These are phyloP conservation scores for Bagarius yarrelli DNA, from an alignment of 2,113 vertebrate genomes.

Conservation along the genomic window DNA sequence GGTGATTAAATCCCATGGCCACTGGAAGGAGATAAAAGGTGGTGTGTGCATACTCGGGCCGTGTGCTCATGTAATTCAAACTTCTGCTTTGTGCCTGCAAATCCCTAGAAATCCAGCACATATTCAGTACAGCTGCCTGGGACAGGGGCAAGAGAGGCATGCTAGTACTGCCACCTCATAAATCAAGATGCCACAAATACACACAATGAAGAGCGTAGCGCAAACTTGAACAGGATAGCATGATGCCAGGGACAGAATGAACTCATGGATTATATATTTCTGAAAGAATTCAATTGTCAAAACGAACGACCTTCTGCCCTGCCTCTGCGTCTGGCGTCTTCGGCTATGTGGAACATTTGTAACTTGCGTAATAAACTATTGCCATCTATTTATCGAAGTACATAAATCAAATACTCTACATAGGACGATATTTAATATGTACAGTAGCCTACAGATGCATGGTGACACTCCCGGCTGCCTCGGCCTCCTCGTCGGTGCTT, in stretches of 20 bases:
- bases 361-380: too few relatives aligned
- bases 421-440: slow-evolving; percentile 31
- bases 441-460: slow-evolving; percentile 1
- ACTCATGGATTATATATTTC: slow-evolving; percentile 4
- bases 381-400: slow-evolving; percentile 18
- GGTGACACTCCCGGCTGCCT: not conserved
- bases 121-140: slow-evolving; percentile 50
- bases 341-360: too few relatives aligned
- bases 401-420: slow-evolving; percentile 10
- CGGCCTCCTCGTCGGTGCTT: slow-evolving; percentile 46
- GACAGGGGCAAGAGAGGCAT: slow-evolving; percentile 38
- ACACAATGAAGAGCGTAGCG: slow-evolving; percentile 28
- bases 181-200: slow-evolving; percentile 48
- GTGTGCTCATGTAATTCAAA: slow-evolving; percentile 52
- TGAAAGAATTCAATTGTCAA: slow-evolving; percentile 10
- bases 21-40: not conserved
- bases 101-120: slow-evolving; percentile 51
- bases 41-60: slow-evolving; percentile 24
- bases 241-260: slow-evolving; percentile 1
- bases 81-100: slow-evolving; percentile 12
- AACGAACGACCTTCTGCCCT: slow-evolving; percentile 1
- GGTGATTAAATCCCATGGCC: not conserved
- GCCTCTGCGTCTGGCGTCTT: too few relatives aligned
- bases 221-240: not conserved
- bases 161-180: slow-evolving; percentile 48